Conservation (phyloP, 2,113 vertebrate species). For the Rhombomys opimus region DNA sequence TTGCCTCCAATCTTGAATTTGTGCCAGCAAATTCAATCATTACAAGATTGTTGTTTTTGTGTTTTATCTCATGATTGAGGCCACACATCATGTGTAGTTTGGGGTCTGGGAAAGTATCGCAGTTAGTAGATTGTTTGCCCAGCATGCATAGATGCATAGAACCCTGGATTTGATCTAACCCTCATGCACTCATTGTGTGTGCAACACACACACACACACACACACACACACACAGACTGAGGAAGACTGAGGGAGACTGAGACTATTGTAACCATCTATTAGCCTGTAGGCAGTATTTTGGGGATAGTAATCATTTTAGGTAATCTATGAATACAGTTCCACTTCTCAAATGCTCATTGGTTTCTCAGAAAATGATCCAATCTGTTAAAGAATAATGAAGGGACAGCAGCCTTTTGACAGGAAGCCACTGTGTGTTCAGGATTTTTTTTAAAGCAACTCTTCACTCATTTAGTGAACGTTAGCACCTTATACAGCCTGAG, state of each 20-base stretch:
- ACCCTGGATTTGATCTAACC: background rate
- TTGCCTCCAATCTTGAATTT: conserved; percentile 25
- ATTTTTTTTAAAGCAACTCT: background rate
- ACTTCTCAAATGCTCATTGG: background rate
- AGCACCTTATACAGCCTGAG: background rate
- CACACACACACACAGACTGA: background rate
- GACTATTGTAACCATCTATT: background rate
- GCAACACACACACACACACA: background rate
- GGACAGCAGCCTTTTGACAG: background rate
- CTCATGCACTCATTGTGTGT: background rate
- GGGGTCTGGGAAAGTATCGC: background rate
- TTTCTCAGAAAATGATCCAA: conserved; percentile 41
- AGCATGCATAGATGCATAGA: background rate
- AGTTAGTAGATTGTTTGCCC: background rate
- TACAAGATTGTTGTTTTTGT: conserved; percentile 26
- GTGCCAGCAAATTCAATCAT: conserved; percentile 9
- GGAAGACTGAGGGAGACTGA: background rate
- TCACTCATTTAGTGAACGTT: conserved; percentile 1
- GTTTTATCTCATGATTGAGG: conserved; percentile 36
- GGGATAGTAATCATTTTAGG: background rate
- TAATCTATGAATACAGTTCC: background rate
- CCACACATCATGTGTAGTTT: background rate
- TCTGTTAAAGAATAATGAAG: background rate
- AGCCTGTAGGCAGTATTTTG: background rate
- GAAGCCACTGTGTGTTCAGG: fast-evolving